Percentiles rank a stretch among this genome's conserved stretches.
These are phyloP conservation scores for Acrobasis consociella DNA, from an alignment of 2,888 invertebrate genomes.

Conservation along the genomic window DNA sequence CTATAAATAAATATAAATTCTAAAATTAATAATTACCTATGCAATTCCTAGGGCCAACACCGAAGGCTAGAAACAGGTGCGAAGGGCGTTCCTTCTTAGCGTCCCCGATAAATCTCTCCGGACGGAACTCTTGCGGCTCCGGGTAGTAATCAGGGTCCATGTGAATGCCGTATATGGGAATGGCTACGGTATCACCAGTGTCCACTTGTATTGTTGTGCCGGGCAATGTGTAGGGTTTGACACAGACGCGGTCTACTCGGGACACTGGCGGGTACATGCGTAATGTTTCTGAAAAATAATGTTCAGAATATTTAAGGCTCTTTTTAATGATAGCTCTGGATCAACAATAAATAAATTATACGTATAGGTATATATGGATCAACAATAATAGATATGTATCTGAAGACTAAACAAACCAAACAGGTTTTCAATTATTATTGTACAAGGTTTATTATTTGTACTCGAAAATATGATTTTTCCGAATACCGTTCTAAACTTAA, in stretches of 20 bases:
- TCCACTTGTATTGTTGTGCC: slow-evolving; percentile 68
- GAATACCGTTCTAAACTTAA: too few species aligned
- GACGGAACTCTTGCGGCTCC: slow-evolving; percentile 77
- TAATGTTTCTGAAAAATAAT: slow-evolving; percentile 76
- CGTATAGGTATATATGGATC: too few species aligned
- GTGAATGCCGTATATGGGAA: slow-evolving; percentile 78
- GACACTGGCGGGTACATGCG: slow-evolving; percentile 82
- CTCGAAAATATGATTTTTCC: too few species aligned
- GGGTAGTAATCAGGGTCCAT: slow-evolving; percentile 81
- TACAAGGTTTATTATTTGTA: too few species aligned
- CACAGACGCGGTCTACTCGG: slow-evolving; percentile 78
- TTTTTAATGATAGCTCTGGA: too few species aligned
- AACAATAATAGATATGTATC: too few species aligned
- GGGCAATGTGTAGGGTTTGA: slow-evolving; percentile 78
- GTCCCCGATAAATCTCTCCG: slow-evolving; percentile 81
- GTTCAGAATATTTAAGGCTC: too few species aligned
- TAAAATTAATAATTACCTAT: slow-evolving; percentile 59
- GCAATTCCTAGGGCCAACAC: slow-evolving; percentile 78
- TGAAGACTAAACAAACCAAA: too few species aligned
- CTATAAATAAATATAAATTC: neutral
- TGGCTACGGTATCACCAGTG: slow-evolving; percentile 68
- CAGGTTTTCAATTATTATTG: too few species aligned
- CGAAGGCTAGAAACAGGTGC: slow-evolving; percentile 80
- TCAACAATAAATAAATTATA: too few species aligned
- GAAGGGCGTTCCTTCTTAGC: slow-evolving; percentile 75